phyloP scores from a whole-genome alignment of 2,113 vertebrate genomes.

The Syngnathus scovelli region DNA sequence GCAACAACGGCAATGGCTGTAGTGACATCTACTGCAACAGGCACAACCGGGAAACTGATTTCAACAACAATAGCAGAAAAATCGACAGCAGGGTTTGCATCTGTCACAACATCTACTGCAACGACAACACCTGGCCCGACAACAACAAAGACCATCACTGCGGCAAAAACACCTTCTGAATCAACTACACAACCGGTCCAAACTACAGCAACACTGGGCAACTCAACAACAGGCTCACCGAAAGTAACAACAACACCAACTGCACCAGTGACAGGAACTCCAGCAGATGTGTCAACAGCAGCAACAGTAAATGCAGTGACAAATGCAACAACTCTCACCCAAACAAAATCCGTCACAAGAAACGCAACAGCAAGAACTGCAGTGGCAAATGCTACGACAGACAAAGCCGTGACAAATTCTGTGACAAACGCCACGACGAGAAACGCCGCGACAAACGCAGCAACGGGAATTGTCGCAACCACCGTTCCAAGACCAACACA shows the following conservation, averaged over 20 bases:
- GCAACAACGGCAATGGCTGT: too few species aligned
- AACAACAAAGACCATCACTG: too few species aligned
- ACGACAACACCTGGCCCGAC: background rate
- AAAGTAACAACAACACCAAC: background rate
- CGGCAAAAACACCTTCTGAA: too few species aligned
- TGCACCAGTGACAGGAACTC: background rate
- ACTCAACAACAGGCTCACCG: background rate
- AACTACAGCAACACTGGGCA: background rate
- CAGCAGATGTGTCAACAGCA: background rate
- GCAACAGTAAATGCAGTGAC: background rate
- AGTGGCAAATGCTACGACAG: fast-evolving
- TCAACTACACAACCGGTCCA: background rate
- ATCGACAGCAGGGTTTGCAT: too few species aligned
- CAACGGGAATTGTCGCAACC: background rate
- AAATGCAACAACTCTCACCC: background rate
- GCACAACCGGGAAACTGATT: too few species aligned
- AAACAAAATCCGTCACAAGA: too few species aligned
- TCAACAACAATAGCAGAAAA: too few species aligned
- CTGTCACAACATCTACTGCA: too few species aligned
- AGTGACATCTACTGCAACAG: too few species aligned
- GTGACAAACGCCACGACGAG: background rate
- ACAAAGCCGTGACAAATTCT: background rate
- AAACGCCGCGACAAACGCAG: background rate
- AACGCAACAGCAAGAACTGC: background rate
- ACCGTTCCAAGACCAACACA: background rate